Base-by-base conservation (phyloP, 2,888 invertebrate species). In the Ichneumoninae sp. region DNA sequence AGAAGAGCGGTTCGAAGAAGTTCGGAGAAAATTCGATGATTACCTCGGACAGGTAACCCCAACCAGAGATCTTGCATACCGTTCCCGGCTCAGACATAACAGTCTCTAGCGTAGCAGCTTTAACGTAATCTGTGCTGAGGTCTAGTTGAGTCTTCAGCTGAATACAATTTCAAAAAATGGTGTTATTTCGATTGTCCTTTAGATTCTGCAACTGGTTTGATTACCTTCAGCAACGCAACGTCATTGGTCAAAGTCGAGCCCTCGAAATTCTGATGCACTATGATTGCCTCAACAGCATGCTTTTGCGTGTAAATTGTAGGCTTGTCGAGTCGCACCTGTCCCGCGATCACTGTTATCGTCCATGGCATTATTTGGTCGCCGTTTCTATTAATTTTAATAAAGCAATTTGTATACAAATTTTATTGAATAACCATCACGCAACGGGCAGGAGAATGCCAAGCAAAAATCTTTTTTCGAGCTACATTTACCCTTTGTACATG, bases 41-140 rank as follows among this genome's bases (percentile, higher is more conserved):
- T 81, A 92, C 92, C n/a, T 82, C 85, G 2, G 65, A 66, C 1
- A 79, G 82, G 47, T 91, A 90, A 36, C 92, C 92, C 92, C 92
- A 92, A 50, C 92, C 92, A 8, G 91, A 83, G 10, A 92, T 90
- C 57, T 89, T 85, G 30, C 92, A 92, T 0, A 82, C 5, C 0
- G 87, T 88, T 0, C 85, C 73, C 0, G 88, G 73, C 6, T 1
- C 1, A n/a, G 83, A 73, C 1, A 68, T 16, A 0, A 0, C 36
- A 0, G 22, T 22, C n/a, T 85, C 47, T 5, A 92, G 50, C 0
- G 52, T 33, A 1, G 71, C 80, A 0, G 81, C 63, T 10, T 71
- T 77, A 0, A 92, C 70, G 57, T 78, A 84, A 0, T 10, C 1
- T 7, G 71, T 52, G 1, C 87, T 88, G 0, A 92, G 68, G 0